Evolutionary conservation across 2,113 vertebrate species (phyloP).

Genomic region (Brevimyrus niger): DNA sequence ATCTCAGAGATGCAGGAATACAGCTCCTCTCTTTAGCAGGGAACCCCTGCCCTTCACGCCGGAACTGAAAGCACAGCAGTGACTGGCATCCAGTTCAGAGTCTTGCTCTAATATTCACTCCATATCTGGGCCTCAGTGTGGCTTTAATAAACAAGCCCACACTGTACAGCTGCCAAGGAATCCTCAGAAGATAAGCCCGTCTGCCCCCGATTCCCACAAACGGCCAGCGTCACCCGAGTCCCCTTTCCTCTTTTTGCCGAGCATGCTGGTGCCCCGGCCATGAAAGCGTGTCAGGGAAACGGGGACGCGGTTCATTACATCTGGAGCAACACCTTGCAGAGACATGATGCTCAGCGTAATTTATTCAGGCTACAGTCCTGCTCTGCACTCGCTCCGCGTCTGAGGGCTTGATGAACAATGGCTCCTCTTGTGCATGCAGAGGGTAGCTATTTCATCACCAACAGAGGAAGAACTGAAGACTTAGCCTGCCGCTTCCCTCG

Average conservation of each 20-base stretch:
- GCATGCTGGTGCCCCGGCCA: neutral
- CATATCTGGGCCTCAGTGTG: neutral
- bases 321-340: neutral
- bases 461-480: neutral
- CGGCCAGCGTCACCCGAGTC: neutral
- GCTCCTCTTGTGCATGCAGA: neutral
- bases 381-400: neutral
- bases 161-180: neutral
- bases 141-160: neutral
- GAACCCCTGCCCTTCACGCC: neutral
- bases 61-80: neutral
- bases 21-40: neutral
- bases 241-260: neutral
- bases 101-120: neutral
- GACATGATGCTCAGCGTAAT: neutral
- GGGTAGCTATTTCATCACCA: neutral
- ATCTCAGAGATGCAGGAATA: neutral
- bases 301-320: neutral
- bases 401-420: conserved; percentile 1
- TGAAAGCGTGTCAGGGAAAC: neutral
- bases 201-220: neutral
- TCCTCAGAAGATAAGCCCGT: neutral
- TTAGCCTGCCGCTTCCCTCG: neutral
- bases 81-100: neutral
- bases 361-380: neutral